Evolutionary conservation across 2,797 vertebrate genomes (phyloP).

Genomic region (Ammospiza maritima): DNA sequence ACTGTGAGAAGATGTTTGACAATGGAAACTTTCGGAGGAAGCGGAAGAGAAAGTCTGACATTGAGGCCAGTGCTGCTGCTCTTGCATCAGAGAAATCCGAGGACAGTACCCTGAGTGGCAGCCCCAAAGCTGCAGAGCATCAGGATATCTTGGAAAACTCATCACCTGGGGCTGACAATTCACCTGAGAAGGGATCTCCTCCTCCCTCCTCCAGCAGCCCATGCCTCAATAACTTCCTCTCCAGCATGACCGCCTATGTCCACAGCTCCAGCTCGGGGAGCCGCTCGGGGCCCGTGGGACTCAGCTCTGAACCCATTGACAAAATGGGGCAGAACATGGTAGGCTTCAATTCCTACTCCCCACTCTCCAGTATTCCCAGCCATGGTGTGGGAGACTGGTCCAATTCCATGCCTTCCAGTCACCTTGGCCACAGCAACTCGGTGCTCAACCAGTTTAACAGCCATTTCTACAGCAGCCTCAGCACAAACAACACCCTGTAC

Average conservation of each 20-base stretch:
- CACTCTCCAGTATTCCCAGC: slow-evolving; percentile 77
- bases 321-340: slow-evolving; percentile 83
- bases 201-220: slow-evolving; percentile 80
- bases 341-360: slow-evolving; percentile 86
- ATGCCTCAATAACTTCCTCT: slow-evolving; percentile 90
- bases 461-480: slow-evolving; percentile 90
- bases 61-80: slow-evolving; percentile 58
- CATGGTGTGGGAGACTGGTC: slow-evolving; percentile 83
- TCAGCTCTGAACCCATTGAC: slow-evolving; percentile 83
- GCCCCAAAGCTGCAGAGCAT: slow-evolving; percentile 82
- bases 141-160: slow-evolving; percentile 80
- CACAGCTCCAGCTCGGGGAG: slow-evolving; percentile 61
- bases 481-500: slow-evolving; percentile 85
- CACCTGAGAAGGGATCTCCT: slow-evolving; percentile 84
- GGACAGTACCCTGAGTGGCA: slow-evolving; percentile 57
- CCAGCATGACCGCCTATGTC: slow-evolving; percentile 85
- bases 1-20: slow-evolving; percentile 97
- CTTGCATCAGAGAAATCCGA: slow-evolving; percentile 75
- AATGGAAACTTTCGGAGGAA: slow-evolving; percentile 96
- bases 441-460: slow-evolving; percentile 90
- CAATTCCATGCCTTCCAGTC: slow-evolving; percentile 79
- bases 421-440: slow-evolving; percentile 85
- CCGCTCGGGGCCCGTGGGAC: slow-evolving; percentile 83
- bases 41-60: slow-evolving; percentile 90
- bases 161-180: slow-evolving; percentile 53